Evolutionary conservation across 2,797 vertebrate genomes (phyloP), one percentile per base, ranked within the genome.

Genomic region (Emydoidea blandingii): DNA sequence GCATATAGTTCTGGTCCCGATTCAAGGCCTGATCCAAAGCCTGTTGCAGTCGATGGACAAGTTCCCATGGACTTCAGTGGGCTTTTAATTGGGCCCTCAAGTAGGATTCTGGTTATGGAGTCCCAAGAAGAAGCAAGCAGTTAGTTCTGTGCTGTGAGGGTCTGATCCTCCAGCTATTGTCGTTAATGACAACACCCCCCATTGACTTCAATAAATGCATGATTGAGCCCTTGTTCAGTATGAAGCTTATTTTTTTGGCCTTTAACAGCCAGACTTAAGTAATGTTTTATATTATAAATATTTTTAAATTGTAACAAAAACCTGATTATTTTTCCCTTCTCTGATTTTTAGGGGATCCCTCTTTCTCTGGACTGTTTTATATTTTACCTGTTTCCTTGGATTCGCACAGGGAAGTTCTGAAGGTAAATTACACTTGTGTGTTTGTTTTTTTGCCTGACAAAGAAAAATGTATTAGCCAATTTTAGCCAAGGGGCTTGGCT

Each of bases 321-420:
- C 95, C 86, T 97, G 50, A 95, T 91, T 79, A 91, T 96, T 97
- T 59, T 97, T 88, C 92, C 98, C 92, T 97, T 91, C 97, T 91
- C 89, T 41, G 37, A 81, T 97, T 98, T 91, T 85, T 97, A 99
- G 99, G 99, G 99, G 98, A 98, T 98, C 98, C 98, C 98, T 98
- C 98, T 98, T 99, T 98, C 97, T 99, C 98, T 99, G 99, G 99
- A 98, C 98, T 90, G 88, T 99, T 88, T 97, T 99, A 92, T 99
- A 98, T 86, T 98, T 98, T 97, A 97, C 98, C 97, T 99, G 98
- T 98, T 99, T 98, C 97, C 98, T 99, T 97, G 98, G 98, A 96
- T 98, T 98, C 91, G 98, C 99, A 97, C 98, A 99, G 97, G 99
- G 98, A 98, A 98, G 98, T 98, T 98, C 98, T 99, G 99, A 99